Percentiles rank a stretch among this genome's conserved stretches.
These are phyloP conservation scores for Passerina amoena DNA, from an alignment of 2,113 vertebrate species.

Conservation along the genomic window DNA sequence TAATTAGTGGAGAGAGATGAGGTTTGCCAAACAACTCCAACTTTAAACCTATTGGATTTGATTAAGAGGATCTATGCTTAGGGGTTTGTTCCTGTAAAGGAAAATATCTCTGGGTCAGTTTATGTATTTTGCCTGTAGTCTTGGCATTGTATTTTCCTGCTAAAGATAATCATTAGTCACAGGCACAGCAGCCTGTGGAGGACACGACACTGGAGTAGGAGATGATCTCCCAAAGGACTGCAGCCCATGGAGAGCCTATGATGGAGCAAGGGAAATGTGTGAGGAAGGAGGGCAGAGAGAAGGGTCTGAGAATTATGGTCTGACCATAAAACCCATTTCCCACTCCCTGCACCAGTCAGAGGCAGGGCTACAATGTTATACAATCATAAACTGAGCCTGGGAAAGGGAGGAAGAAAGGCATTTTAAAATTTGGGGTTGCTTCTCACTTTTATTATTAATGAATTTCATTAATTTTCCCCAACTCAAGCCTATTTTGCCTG, in stretches of 20 bases:
- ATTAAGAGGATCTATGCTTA: background rate
- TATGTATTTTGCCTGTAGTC: background rate
- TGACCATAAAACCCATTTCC: background rate
- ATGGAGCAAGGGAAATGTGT: background rate
- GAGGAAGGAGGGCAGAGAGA: background rate
- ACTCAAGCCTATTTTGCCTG: background rate
- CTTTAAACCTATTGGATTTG: background rate
- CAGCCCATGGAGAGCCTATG: background rate
- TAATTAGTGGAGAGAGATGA: background rate
- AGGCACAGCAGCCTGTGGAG: background rate
- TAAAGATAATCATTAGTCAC: background rate
- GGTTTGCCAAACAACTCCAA: background rate
- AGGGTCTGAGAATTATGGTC: background rate
- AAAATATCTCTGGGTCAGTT: background rate
- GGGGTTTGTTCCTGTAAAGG: background rate
- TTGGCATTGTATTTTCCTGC: background rate
- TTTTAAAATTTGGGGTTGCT: background rate
- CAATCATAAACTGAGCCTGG: background rate
- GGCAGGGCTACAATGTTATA: background rate
- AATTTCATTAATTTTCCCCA: background rate
- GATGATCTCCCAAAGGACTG: background rate
- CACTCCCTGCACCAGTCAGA: background rate
- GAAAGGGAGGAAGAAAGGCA: background rate
- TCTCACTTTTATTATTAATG: background rate
- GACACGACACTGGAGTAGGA: accelerated